Percentiles rank a stretch among this genome's conserved stretches.
Evolutionary conservation across 1,140 invertebrate genomes (phyloP).

Genomic region (Meloidogyne floridensis): DNA sequence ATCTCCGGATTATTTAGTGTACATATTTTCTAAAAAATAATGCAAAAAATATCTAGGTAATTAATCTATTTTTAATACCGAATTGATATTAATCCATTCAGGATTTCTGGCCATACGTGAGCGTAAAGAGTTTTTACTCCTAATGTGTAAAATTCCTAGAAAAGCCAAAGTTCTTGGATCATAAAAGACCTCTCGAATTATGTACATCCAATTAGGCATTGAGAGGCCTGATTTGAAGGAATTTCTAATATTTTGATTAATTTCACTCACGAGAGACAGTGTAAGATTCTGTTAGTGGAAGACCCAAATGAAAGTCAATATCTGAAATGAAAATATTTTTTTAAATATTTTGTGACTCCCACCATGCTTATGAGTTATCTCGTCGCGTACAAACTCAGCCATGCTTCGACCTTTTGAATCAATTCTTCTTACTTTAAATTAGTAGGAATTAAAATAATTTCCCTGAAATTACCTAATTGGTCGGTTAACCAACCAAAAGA

Average conservation of each 20-base stretch:
- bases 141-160: slow-evolving; percentile 40
- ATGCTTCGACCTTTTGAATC: slow-evolving; percentile 65
- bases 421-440: slow-evolving; percentile 43
- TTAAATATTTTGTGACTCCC: slow-evolving; percentile 18
- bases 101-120: slow-evolving; percentile 45
- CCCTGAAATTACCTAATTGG: slow-evolving; percentile 59
- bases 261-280: slow-evolving; percentile 49
- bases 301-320: slow-evolving; percentile 59
- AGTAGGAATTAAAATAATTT: neutral
- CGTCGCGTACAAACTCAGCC: slow-evolving; percentile 66
- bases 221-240: slow-evolving; percentile 19
- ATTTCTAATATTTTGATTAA: neutral
- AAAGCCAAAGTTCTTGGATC: slow-evolving; percentile 59
- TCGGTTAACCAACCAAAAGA: slow-evolving; percentile 67
- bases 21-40: slow-evolving; percentile 34
- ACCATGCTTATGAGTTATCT: slow-evolving; percentile 67
- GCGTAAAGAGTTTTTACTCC: slow-evolving; percentile 36
- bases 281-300: slow-evolving; percentile 42
- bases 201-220: slow-evolving; percentile 41
- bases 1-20: slow-evolving; percentile 60
- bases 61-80: slow-evolving; percentile 3
- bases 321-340: slow-evolving; percentile 34
- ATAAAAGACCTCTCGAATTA: slow-evolving; percentile 52
- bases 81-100: slow-evolving; percentile 52
- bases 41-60: neutral